phyloP scores from a whole-genome alignment of 2,797 vertebrate species.

The Emydoidea blandingii region DNA sequence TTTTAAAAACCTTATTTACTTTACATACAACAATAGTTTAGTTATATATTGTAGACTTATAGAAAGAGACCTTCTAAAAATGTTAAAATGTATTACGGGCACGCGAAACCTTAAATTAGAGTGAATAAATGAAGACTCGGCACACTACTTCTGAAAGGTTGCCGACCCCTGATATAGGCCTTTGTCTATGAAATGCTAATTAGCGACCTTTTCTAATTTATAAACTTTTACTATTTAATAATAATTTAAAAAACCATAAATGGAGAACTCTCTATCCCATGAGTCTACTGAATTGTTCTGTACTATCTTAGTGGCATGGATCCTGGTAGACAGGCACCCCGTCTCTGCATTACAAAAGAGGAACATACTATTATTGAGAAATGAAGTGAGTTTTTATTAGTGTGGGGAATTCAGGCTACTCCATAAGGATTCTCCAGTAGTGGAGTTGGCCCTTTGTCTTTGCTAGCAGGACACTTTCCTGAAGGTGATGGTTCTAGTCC shows the following conservation, averaged over 20 bases:
- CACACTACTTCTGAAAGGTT: too few relatives aligned
- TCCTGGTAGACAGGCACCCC: neutral
- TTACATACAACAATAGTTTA: too few relatives aligned
- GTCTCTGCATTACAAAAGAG: neutral
- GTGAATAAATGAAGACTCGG: too few relatives aligned
- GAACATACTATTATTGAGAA: neutral
- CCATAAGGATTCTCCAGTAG: neutral
- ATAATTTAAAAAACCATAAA: neutral
- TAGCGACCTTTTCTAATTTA: neutral
- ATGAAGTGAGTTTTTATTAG: neutral
- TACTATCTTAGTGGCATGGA: neutral
- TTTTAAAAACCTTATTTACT: too few relatives aligned
- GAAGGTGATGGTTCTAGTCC: rapidly evolving
- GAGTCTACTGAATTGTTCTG: neutral
- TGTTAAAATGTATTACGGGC: too few relatives aligned
- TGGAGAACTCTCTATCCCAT: rapidly evolving
- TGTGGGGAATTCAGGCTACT: neutral
- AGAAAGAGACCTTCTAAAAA: too few relatives aligned
- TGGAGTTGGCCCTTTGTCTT: neutral
- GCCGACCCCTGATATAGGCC: neutral
- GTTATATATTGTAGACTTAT: too few relatives aligned
- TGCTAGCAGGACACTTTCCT: neutral
- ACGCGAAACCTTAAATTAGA: too few relatives aligned
- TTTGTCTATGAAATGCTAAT: neutral
- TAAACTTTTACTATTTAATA: neutral